A percentile compares a stretch with the other conserved stretches of the same genome.
Conservation (phyloP, 64 coral and sea anemone species). For the Trachythela sp. region DNA sequence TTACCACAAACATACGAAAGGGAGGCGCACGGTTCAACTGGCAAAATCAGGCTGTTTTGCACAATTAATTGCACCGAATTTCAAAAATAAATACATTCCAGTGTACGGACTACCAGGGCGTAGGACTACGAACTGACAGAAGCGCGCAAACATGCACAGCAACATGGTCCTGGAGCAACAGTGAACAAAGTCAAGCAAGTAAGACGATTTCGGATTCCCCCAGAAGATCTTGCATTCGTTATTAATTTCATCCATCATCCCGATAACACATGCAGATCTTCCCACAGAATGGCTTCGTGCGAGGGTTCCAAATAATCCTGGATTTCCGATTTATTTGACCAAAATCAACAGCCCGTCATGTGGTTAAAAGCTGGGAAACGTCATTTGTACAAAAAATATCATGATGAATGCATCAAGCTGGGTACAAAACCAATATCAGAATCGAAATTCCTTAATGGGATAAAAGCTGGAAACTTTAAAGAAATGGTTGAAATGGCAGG, state of each 20-base stretch:
- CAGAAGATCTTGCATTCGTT: conserved; percentile 32
- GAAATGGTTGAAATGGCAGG: too few species aligned
- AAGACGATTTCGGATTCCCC: not conserved
- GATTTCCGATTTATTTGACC: too few species aligned
- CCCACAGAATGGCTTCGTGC: too few species aligned
- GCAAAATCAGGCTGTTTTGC: not conserved
- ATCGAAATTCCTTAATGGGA: conserved; percentile 28
- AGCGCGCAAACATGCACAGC: not conserved
- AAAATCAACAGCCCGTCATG: conserved; percentile 49
- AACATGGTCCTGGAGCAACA: not conserved
- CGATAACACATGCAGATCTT: conserved; percentile 9
- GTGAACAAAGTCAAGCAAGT: not conserved
- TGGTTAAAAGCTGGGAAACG: conserved; percentile 42
- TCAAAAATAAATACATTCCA: not conserved
- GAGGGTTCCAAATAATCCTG: too few species aligned
- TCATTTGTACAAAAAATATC: conserved; percentile 17
- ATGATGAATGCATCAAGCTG: too few species aligned
- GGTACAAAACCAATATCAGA: conserved; percentile 13
- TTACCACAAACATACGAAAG: not conserved
- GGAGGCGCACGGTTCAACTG: not conserved
- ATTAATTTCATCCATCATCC: conserved; percentile 48
- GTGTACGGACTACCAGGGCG: too few species aligned
- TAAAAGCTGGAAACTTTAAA: too few species aligned
- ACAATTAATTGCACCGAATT: not conserved
- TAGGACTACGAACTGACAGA: not conserved